Conservation (phyloP, 2,113 vertebrate genomes). For the Lipotes vexillifer region DNA sequence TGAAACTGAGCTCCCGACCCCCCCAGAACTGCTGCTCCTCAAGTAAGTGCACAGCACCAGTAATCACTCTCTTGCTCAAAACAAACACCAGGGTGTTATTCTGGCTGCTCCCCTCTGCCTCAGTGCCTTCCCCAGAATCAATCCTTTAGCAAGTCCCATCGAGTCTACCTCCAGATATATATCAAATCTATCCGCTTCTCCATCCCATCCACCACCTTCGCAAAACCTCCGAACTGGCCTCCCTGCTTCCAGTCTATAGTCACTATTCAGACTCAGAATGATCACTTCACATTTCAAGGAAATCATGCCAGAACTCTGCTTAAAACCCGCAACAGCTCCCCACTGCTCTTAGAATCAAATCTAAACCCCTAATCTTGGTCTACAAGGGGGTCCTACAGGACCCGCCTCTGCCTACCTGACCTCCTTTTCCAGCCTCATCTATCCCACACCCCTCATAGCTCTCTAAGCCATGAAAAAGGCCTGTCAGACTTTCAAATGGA, state of each 20-base stretch:
- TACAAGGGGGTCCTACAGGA: neutral
- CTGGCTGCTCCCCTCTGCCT: neutral
- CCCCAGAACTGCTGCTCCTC: neutral
- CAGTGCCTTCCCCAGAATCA: neutral
- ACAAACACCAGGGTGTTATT: neutral
- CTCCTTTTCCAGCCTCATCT: neutral
- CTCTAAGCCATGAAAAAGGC: neutral
- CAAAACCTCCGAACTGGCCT: neutral
- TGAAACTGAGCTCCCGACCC: neutral
- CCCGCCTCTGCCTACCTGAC: neutral
- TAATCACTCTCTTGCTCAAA: neutral
- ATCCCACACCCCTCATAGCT: neutral
- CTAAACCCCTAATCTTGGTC: neutral
- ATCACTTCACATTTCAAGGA: neutral
- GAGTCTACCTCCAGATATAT: neutral
- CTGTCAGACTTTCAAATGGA: neutral
- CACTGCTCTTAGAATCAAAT: neutral
- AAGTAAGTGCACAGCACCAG: neutral
- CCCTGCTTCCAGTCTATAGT: neutral
- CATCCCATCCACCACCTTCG: neutral
- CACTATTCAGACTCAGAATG: neutral
- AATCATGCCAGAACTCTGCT: neutral
- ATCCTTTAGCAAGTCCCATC: neutral
- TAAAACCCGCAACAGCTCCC: neutral
- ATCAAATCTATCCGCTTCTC: neutral